phyloP scores from a whole-genome alignment of 2,113 vertebrate genomes.

The Rhabdomys dilectus region DNA sequence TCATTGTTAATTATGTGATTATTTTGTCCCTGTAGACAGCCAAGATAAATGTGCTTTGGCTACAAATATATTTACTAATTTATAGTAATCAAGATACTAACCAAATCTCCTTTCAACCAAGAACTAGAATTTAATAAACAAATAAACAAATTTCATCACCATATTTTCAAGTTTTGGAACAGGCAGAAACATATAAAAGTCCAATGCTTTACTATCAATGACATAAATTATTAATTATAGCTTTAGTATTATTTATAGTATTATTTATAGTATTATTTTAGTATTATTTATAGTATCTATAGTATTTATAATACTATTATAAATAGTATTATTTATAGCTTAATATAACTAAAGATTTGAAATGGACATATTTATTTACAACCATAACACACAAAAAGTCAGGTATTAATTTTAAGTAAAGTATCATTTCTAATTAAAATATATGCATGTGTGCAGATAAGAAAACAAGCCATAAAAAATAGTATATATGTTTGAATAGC shows the following conservation, averaged over 20 bases:
- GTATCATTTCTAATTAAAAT: background rate
- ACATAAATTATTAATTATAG: background rate
- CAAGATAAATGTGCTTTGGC: conserved; percentile 1
- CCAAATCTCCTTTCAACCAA: background rate
- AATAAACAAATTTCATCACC: background rate
- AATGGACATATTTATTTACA: background rate
- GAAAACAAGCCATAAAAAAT: conserved; percentile 21
- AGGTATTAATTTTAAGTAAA: conserved; percentile 43
- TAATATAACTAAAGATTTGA: background rate
- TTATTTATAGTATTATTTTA: no score
- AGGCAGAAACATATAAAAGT: background rate
- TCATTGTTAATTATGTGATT: conserved; percentile 7
- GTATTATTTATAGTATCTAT: no score
- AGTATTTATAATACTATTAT: no score
- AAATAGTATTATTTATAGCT: background rate
- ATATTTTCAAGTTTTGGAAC: conserved; percentile 1
- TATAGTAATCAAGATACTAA: background rate
- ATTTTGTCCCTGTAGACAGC: background rate
- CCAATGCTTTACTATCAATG: background rate
- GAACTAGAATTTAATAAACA: background rate
- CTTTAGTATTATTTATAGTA: no score
- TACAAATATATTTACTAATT: background rate
- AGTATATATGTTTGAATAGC: background rate
- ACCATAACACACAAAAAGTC: conserved; percentile 5
- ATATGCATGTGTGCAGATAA: background rate